Evolutionary conservation across 2,113 vertebrate species (phyloP).

Genomic region (Riparia riparia): DNA sequence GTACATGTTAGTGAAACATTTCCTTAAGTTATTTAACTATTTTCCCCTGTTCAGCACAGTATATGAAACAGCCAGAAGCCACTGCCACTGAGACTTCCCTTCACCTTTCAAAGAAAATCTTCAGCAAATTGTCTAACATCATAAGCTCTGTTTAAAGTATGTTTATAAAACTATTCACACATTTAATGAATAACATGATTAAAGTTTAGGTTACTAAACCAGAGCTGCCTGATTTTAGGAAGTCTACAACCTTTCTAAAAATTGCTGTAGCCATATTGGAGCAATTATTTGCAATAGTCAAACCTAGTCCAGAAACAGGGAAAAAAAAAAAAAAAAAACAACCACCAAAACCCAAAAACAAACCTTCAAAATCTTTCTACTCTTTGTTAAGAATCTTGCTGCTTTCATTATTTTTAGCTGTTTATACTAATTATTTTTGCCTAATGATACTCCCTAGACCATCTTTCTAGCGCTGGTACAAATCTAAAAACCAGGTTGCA

Average conservation of each 20-base stretch:
- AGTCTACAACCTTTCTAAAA: background rate
- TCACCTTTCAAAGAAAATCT: background rate
- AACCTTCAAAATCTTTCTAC: background rate
- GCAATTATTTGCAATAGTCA: background rate
- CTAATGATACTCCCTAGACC: background rate
- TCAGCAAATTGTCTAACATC: background rate
- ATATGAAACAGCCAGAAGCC: background rate
- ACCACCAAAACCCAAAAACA: too few species aligned
- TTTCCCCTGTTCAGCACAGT: background rate
- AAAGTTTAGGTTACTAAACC: background rate
- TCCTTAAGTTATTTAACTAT: background rate
- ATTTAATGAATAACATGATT: background rate
- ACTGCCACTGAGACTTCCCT: background rate
- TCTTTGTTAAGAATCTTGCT: background rate
- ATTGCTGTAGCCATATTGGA: background rate
- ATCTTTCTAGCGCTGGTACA: background rate
- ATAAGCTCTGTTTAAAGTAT: background rate
- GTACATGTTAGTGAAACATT: background rate
- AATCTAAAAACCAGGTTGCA: background rate
- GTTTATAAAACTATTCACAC: background rate
- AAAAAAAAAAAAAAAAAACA: background rate
- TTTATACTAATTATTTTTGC: background rate
- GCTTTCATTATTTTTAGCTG: background rate
- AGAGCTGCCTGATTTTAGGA: background rate
- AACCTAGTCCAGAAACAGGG: background rate